These are phyloP conservation scores for Pristionchus japonicus DNA, from an alignment of 2,888 invertebrate genomes.

Conservation along the genomic window DNA sequence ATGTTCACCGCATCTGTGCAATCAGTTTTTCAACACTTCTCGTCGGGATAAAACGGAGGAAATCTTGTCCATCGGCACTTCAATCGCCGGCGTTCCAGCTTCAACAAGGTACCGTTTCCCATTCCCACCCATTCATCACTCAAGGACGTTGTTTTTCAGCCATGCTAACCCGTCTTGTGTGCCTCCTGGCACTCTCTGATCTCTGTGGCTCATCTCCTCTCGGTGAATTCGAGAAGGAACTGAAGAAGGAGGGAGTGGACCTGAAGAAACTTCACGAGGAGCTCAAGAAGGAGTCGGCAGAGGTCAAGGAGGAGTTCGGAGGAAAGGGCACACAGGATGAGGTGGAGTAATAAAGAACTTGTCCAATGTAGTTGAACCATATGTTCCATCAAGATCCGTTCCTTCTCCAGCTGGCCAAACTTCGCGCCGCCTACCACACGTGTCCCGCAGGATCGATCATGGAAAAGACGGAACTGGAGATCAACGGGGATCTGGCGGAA, in stretches of 20 bases:
- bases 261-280: not conserved
- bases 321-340: not conserved
- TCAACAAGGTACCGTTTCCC: too few species aligned
- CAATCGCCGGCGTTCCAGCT: not conserved
- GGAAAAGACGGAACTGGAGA: not conserved
- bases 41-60: too few species aligned
- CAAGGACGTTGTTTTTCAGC: too few species aligned
- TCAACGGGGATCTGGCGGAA: not conserved
- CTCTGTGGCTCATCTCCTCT: not conserved
- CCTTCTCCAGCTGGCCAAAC: too few species aligned
- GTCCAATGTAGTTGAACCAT: too few species aligned
- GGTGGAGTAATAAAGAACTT: too few species aligned
- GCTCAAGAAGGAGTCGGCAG: not conserved
- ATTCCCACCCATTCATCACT: too few species aligned
- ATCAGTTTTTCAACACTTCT: too few species aligned
- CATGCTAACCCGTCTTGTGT: not conserved
- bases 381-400: not conserved
- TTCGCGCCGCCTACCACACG: too few species aligned
- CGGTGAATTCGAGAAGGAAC: constrained; percentile 6
- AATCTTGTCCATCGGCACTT: too few species aligned
- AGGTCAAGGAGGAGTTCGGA: constrained; percentile 19
- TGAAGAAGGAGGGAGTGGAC: not conserved
- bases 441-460: too few species aligned
- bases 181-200: not conserved
- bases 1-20: too few species aligned